Base-by-base conservation (phyloP, 1,140 invertebrate genomes). In the Eumaeus atala region DNA sequence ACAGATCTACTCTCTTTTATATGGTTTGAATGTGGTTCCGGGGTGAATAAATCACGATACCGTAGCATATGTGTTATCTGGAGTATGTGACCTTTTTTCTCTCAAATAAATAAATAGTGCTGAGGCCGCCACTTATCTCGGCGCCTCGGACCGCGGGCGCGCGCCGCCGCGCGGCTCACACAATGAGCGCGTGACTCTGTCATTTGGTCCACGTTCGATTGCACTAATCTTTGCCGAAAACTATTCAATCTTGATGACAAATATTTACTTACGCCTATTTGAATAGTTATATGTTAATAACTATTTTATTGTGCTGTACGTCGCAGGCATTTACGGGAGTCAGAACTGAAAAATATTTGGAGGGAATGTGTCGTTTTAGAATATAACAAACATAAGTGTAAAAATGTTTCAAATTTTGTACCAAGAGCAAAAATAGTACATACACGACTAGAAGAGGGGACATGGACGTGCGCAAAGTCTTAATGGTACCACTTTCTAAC, bases 11-110 rank as follows among this genome's bases (percentile, higher is more conserved):
- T 28, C 21, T 28, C 21, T 28, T 28, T 6, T 2, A 2, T 28
- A 28, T 3, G 21, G 21, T 28, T 6, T 28, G 21, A 28, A 10
- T 21, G 51, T 9, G 37, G 42, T 53, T 53, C 51, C 51, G 51
- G 51, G 51, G 38, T 52, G 36, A 40, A 21, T 12, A 40, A 42
- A 21, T 52, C 40, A 9, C 11, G 51, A 21, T 40, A 40, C 28
- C 48, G 11, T 17, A n/a, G 28, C 14, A 51, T 53, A 53, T 11
- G 28, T 40, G 38, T 28, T 53, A 53, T 53, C 51, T 42, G 12
- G 4, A 36, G 37, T 40, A 40, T 40, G 37, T 28, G 51, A 53
- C 51, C 51, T 53, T 53, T 53, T 53, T 53, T 50, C 37, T 44
- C 12, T 21, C 18, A 12, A 53, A 42, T 21, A 28, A 40, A 51